Evolutionary conservation across 1,140 invertebrate genomes (phyloP).

Genomic region (Ips nitidus): DNA sequence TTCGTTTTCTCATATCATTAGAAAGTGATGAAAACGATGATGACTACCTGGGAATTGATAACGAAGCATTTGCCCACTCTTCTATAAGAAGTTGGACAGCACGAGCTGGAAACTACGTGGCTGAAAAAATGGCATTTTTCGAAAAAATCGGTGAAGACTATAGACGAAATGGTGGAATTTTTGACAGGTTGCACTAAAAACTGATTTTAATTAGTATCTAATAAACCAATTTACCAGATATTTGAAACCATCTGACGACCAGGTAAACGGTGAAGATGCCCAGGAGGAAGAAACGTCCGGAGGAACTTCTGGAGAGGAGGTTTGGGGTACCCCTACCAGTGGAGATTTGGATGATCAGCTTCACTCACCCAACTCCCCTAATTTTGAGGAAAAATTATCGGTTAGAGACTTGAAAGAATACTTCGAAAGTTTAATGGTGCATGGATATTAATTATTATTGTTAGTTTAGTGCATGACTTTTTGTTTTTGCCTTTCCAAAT

Average conservation of each 20-base stretch:
- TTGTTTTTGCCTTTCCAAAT: not conserved
- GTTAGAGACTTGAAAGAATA: conserved; percentile 51
- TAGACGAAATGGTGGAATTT: conserved; percentile 57
- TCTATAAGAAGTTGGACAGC: conserved; percentile 68
- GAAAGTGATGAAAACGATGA: conserved; percentile 49
- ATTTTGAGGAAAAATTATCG: conserved; percentile 65
- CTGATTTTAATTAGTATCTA: not conserved
- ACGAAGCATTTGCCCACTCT: conserved; percentile 51
- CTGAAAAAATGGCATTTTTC: conserved; percentile 76
- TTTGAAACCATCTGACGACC: conserved; percentile 53
- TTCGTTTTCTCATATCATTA: conserved; percentile 16
- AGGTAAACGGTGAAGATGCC: conserved; percentile 55
- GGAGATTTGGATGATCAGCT: conserved; percentile 71
- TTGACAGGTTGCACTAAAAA: conserved; percentile 56
- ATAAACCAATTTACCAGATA: conserved; percentile 38
- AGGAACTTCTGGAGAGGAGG: conserved; percentile 77
- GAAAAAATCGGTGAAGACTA: conserved; percentile 62
- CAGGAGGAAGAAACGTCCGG: conserved; percentile 73
- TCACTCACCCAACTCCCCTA: conserved; percentile 59
- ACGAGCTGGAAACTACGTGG: conserved; percentile 73
- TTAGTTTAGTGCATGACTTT: not conserved
- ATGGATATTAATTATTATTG: conserved; percentile 9
- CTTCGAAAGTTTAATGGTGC: conserved; percentile 23
- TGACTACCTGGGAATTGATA: conserved; percentile 52
- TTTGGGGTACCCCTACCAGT: conserved; percentile 83